Percentiles rank a stretch among this genome's conserved stretches.
phyloP scores from a whole-genome alignment of 2,888 invertebrate species.

The Agrilus cyanescens region DNA sequence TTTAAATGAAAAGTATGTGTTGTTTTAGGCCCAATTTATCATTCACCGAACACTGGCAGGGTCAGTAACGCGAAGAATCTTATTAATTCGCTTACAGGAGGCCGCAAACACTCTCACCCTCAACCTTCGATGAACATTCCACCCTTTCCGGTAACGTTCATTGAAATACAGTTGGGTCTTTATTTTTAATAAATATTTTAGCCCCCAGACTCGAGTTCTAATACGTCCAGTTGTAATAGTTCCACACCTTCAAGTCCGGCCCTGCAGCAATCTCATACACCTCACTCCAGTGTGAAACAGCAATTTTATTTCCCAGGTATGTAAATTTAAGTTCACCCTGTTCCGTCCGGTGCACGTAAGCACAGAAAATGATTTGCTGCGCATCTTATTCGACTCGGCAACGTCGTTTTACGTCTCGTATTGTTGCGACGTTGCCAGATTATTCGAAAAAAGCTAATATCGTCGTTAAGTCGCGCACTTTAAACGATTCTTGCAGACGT shows the following conservation, averaged over 20 bases:
- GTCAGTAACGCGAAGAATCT: conserved; percentile 33
- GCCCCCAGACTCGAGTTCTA: conserved; percentile 81
- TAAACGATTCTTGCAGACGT: conserved; percentile 25
- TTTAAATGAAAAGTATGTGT: no score
- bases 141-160: conserved; percentile 41
- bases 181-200: conserved; percentile 25
- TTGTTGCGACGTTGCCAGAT: neutral
- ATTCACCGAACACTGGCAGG: conserved; percentile 38
- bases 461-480: neutral
- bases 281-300: conserved; percentile 38
- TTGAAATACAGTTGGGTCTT: no score
- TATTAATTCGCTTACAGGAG: conserved; percentile 33
- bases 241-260: conserved; percentile 94
- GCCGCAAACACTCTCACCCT: conserved; percentile 43
- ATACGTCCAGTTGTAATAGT: conserved; percentile 91
- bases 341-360: neutral
- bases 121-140: conserved; percentile 44
- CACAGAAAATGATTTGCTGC: no score
- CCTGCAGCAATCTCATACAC: conserved; percentile 36
- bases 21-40: conserved; percentile 21
- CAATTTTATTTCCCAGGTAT: conserved; percentile 73
- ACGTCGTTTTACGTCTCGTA: no score
- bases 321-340: conserved; percentile 6
- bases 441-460: neutral
- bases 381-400: no score